phyloP scores from a whole-genome alignment of 1,140 invertebrate species.

The Leguminivora glycinivorella region DNA sequence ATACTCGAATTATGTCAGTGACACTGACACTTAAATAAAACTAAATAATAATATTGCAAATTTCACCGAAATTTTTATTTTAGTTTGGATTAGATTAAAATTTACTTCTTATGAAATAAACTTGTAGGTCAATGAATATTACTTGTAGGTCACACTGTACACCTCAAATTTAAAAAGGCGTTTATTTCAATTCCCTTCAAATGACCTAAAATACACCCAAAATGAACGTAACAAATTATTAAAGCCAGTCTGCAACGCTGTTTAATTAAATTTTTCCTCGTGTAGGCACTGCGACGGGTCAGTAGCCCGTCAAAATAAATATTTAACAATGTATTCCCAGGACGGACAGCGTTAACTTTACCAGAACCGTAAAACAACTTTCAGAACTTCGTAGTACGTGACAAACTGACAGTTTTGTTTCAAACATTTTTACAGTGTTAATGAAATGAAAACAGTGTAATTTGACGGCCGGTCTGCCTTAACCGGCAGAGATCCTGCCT shows the following conservation, averaged over 20 bases:
- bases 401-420: constrained; percentile 2
- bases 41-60: too few relatives aligned
- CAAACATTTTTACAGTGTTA: neutral
- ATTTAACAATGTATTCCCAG: constrained; percentile 18
- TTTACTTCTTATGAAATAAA: too few relatives aligned
- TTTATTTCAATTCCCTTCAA: too few relatives aligned
- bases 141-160: too few relatives aligned
- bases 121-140: too few relatives aligned
- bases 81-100: too few relatives aligned
- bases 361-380: constrained; percentile 17
- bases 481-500: too few relatives aligned
- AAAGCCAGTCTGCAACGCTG: neutral
- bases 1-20: too few relatives aligned
- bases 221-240: constrained; percentile 11
- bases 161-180: too few relatives aligned
- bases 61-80: too few relatives aligned
- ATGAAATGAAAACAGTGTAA: neutral
- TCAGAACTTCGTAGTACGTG: constrained; percentile 10
- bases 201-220: neutral
- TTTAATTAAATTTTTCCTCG: constrained; percentile 22
- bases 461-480: too few relatives aligned
- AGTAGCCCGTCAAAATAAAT: constrained; percentile 2
- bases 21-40: too few relatives aligned
- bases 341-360: constrained; percentile 7
- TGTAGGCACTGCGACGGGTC: constrained; percentile 7